Evolutionary conservation across 37 sponge, comb jelly and placozoan species (phyloP).

Genomic region (Theonella swinhoei): DNA sequence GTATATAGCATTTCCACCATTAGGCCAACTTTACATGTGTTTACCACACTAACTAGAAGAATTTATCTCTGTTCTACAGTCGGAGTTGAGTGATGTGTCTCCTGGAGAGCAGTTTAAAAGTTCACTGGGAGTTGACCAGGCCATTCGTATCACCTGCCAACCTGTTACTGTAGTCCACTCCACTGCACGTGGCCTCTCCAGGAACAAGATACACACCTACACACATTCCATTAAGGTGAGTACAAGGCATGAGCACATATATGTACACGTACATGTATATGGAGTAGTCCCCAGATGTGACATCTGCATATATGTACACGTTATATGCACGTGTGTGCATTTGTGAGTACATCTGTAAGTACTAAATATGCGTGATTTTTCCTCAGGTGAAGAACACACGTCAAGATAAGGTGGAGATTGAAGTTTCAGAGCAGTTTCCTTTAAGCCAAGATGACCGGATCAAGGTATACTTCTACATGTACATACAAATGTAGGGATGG

Average conservation of each 20-base stretch:
- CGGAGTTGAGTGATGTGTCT: constrained; percentile 29
- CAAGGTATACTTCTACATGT: constrained; percentile 67
- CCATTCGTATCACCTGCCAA: constrained; percentile 55
- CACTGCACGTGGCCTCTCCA: constrained; percentile 3
- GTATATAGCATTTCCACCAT: too few species aligned
- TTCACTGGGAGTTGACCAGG: constrained; percentile 66
- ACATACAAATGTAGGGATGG: not conserved
- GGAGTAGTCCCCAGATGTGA: too few species aligned
- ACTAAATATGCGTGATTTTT: too few species aligned
- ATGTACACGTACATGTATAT: too few species aligned
- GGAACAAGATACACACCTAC: constrained; percentile 29
- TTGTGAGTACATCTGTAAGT: too few species aligned
- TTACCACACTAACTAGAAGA: too few species aligned
- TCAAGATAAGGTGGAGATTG: constrained; percentile 28
- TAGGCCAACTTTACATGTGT: not conserved
- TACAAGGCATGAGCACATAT: too few species aligned
- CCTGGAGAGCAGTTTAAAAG: constrained; percentile 54
- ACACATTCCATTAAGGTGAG: constrained; percentile 53
- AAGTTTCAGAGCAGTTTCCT: constrained; percentile 71
- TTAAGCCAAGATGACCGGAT: constrained; percentile 74
- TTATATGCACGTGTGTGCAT: too few species aligned
- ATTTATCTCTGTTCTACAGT: constrained; percentile 5
- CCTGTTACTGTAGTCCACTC: constrained; percentile 33
- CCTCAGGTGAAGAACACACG: constrained; percentile 69
- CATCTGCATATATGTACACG: too few species aligned